Evolutionary conservation across 2,797 vertebrate species (phyloP).

Genomic region (Gambusia yucatana): DNA sequence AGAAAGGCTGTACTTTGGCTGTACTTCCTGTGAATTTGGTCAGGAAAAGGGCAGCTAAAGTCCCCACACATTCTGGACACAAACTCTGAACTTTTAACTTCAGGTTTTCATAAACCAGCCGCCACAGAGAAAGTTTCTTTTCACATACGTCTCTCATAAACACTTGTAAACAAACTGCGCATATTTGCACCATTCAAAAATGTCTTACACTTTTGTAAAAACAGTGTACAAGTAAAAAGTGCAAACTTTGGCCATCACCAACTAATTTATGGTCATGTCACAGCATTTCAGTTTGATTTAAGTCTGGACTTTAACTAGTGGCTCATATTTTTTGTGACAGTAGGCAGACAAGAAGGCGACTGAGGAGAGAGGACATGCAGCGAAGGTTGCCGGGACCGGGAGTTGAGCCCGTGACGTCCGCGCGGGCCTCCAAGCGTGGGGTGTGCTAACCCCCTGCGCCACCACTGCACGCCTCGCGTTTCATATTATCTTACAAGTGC

Average conservation of each 20-base stretch:
- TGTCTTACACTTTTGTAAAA: background rate
- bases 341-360: too few species aligned
- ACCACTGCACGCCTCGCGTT: background rate
- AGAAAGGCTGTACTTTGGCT: background rate
- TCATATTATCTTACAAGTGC: background rate
- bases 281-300: background rate
- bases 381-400: too few species aligned
- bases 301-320: background rate
- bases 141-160: background rate
- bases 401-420: too few species aligned
- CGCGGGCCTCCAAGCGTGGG: too few species aligned
- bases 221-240: background rate
- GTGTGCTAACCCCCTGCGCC: too few species aligned
- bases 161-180: background rate
- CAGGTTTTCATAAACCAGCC: background rate
- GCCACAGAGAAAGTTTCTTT: background rate
- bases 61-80: background rate
- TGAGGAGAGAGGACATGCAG: too few species aligned
- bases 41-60: background rate
- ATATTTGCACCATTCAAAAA: background rate
- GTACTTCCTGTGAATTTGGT: background rate
- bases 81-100: background rate
- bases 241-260: too few species aligned
- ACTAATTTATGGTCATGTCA: background rate
- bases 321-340: too few species aligned